A percentile compares a stretch with the other conserved stretches of the same genome.
Evolutionary conservation across 2,888 invertebrate genomes (phyloP).

Genomic region (Cataglyphis altisquamis): DNA sequence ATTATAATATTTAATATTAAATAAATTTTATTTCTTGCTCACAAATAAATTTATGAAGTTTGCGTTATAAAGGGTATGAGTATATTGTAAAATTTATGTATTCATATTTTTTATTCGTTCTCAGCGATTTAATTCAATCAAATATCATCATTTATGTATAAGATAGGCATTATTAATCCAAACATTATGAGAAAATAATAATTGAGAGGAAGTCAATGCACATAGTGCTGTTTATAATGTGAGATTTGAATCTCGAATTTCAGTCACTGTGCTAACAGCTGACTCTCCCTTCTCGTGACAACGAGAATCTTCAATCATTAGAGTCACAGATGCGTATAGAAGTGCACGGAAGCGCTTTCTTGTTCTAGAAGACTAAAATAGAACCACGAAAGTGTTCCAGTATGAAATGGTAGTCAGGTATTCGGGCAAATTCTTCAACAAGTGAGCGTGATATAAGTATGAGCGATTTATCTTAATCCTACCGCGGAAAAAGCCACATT

Average conservation of each 20-base stretch:
- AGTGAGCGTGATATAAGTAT: conserved; percentile 4
- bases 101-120: background rate
- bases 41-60: background rate
- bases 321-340: conserved; percentile 56
- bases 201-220: background rate
- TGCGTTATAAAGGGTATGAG: background rate
- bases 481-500: conserved; percentile 25
- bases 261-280: background rate
- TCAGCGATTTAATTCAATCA: background rate
- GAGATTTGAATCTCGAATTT: background rate
- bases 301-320: conserved; percentile 56
- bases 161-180: background rate
- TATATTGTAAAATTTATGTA: background rate
- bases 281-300: background rate
- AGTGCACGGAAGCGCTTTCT: conserved; percentile 15
- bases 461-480: conserved; percentile 24
- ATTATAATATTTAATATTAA: background rate
- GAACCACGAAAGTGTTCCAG: conserved; percentile 25
- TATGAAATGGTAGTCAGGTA: conserved; percentile 49
- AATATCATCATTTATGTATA: background rate
- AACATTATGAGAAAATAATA: background rate
- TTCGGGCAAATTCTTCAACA: conserved; percentile 49
- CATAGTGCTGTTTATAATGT: background rate
- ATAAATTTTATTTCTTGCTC: background rate
- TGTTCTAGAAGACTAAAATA: conserved; percentile 67